Percentiles rank a stretch among this genome's conserved stretches.
These are phyloP conservation scores for Rhinoderma darwinii DNA, from an alignment of 2,113 vertebrate species.

Conservation along the genomic window DNA sequence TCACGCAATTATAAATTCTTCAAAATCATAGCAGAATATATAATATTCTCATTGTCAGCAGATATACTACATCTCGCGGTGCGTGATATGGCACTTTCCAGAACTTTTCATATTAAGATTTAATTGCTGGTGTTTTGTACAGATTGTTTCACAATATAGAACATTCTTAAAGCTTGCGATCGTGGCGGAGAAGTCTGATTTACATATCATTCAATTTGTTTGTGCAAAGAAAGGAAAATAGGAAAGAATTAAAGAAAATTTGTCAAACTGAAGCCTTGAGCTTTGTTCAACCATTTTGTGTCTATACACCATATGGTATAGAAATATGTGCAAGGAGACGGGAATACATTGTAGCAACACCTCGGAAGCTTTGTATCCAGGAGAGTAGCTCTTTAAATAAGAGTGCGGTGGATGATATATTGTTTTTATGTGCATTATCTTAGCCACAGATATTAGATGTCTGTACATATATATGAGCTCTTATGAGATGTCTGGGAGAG, in stretches of 20 bases:
- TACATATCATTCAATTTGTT: constrained; percentile 53
- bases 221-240: constrained; percentile 17
- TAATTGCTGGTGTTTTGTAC: constrained; percentile 13
- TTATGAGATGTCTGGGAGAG: constrained; percentile 58
- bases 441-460: constrained; percentile 44
- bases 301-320: constrained; percentile 37
- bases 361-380: not conserved
- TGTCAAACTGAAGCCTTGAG: constrained; percentile 49
- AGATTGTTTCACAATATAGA: constrained; percentile 27
- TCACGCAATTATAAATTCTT: not conserved
- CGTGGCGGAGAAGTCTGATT: constrained; percentile 15
- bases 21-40: not conserved
- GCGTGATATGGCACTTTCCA: not conserved
- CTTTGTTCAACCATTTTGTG: constrained; percentile 35
- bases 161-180: not conserved
- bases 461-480: constrained; percentile 53
- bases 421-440: constrained; percentile 49
- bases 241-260: constrained; percentile 6
- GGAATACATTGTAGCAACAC: not conserved
- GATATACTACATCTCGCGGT: not conserved
- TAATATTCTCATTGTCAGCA: not conserved
- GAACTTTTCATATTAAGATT: constrained; percentile 9
- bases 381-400: not conserved
- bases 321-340: constrained; percentile 14
- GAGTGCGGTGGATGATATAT: constrained; percentile 18